Conservation (phyloP, 2,888 invertebrate species). For the Acronicta psi region DNA sequence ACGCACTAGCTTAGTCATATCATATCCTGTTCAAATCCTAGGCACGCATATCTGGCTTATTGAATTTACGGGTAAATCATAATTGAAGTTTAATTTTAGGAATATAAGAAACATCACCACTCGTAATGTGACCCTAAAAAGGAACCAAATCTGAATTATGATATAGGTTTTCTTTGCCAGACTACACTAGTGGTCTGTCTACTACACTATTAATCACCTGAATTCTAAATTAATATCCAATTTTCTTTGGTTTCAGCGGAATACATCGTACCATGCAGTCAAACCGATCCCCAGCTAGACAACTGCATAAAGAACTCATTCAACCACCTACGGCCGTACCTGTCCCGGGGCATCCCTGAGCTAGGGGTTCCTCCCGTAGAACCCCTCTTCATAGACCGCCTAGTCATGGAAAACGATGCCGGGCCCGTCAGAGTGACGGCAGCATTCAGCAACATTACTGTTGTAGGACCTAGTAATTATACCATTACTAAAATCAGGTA, state of each 20-base stretch:
- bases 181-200: no score
- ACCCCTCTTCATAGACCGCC: slow-evolving; percentile 91
- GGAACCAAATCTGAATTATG: no score
- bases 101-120: no score
- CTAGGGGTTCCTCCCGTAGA: slow-evolving; percentile 93
- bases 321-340: slow-evolving; percentile 92
- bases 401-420: slow-evolving; percentile 94
- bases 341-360: slow-evolving; percentile 91
- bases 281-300: slow-evolving; percentile 91
- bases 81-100: no score
- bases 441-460: slow-evolving; percentile 92
- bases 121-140: no score
- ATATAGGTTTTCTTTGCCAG: no score
- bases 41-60: no score
- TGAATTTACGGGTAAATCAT: no score
- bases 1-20: no score
- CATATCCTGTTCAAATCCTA: no score
- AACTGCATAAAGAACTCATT: slow-evolving; percentile 91
- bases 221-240: not conserved
- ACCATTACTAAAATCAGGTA: slow-evolving; percentile 92
- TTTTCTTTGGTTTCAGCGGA: slow-evolving; percentile 88
- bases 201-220: no score
- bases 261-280: slow-evolving; percentile 92
- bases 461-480: slow-evolving; percentile 93
- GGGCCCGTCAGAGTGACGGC: slow-evolving; percentile 93